A percentile compares a stretch with the other conserved stretches of the same genome.
Conservation (phyloP, 2,888 invertebrate species). For the Caenorhabditis sp. region DNA sequence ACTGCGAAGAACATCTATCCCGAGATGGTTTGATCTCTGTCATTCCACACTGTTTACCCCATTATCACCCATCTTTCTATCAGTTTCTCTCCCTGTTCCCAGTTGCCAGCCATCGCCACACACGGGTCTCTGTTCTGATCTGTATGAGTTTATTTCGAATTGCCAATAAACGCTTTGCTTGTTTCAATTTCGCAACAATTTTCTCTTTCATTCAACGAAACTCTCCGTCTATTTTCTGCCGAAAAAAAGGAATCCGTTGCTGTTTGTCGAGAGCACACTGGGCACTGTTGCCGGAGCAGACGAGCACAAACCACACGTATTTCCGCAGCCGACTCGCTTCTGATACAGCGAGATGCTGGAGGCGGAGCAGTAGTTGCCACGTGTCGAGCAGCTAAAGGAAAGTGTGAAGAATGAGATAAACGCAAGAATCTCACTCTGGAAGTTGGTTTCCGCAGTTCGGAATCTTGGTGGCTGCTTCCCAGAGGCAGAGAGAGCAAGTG, state of each 20-base stretch:
- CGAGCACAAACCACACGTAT: constrained; percentile 60
- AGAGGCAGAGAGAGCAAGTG: constrained; percentile 62
- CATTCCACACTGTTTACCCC: not conserved
- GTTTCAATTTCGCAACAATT: constrained; percentile 13
- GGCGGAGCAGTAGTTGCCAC: constrained; percentile 62
- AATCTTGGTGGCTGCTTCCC: constrained; percentile 48
- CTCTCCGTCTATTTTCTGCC: constrained; percentile 40
- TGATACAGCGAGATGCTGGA: constrained; percentile 63
- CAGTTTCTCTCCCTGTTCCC: constrained; percentile 17
- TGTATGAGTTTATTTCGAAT: constrained; percentile 52
- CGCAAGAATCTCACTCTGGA: constrained; percentile 33
- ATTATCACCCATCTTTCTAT: constrained; percentile 5
- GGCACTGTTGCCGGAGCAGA: constrained; percentile 9
- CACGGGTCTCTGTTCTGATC: constrained; percentile 46
- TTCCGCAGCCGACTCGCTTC: constrained; percentile 65
- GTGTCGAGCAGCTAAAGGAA: constrained; percentile 59
- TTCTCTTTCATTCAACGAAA: constrained; percentile 2
- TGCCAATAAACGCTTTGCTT: constrained; percentile 45
- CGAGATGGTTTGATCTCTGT: constrained; percentile 53
- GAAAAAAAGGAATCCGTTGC: constrained; percentile 54
- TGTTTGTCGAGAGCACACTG: constrained; percentile 33
- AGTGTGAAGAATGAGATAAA: not conserved
- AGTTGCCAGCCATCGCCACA: constrained; percentile 47
- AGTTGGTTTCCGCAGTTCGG: constrained; percentile 62
- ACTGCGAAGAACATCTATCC: constrained; percentile 49